A percentile compares a stretch with the other conserved stretches of the same genome.
These are phyloP conservation scores for Periparus ater DNA, from an alignment of 2,797 vertebrate species.

Conservation along the genomic window DNA sequence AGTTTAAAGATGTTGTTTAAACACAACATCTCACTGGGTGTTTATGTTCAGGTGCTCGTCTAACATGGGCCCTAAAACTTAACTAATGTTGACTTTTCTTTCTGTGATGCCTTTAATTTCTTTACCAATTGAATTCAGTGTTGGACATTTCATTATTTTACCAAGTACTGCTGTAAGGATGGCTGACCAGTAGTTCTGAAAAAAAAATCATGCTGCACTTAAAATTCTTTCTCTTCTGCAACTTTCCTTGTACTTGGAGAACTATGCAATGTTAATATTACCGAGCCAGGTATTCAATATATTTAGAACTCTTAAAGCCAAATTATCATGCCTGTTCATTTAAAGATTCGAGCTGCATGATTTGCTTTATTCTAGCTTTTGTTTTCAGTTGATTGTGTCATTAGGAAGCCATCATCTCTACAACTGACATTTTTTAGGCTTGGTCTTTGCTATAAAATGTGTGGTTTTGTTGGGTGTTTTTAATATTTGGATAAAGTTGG, in stretches of 20 bases:
- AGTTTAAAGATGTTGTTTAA: neutral
- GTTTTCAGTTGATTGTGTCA: neutral
- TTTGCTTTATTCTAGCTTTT: neutral
- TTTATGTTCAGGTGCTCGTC: neutral
- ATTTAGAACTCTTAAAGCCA: neutral
- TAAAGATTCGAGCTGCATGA: neutral
- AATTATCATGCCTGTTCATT: neutral
- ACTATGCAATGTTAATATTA: neutral
- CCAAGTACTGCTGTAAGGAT: neutral
- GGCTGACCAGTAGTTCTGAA: neutral
- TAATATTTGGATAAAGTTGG: slow-evolving; percentile 29
- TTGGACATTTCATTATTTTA: neutral
- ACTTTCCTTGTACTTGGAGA: neutral
- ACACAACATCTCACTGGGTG: neutral
- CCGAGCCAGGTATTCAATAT: neutral
- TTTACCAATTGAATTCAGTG: neutral
- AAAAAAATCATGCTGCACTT: neutral
- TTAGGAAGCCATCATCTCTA: neutral
- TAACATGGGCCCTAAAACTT: neutral
- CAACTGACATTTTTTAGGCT: neutral
- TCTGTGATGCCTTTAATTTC: neutral
- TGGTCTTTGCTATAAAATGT: neutral
- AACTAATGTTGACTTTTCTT: neutral
- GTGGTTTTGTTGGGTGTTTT: neutral
- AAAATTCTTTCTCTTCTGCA: neutral